A percentile compares a stretch with the other conserved stretches of the same genome.
These are phyloP conservation scores for Leptinotarsa haldemani DNA, from an alignment of 2,888 invertebrate species.

Conservation along the genomic window DNA sequence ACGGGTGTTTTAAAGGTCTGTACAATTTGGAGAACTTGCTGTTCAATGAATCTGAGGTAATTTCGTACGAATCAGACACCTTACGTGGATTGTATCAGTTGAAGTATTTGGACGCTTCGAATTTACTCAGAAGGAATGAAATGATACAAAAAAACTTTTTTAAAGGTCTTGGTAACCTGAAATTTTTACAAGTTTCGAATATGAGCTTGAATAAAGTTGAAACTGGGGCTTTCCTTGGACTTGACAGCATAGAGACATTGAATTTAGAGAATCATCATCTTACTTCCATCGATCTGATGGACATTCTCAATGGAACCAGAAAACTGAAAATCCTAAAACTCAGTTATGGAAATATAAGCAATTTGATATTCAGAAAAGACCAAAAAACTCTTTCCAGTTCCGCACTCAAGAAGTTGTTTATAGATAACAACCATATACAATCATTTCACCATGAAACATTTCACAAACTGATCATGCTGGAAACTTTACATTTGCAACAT, in stretches of 20 bases:
- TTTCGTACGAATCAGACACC: slow-evolving; percentile 9
- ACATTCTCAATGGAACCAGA: background rate
- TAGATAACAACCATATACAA: background rate
- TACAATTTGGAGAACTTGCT: slow-evolving; percentile 25
- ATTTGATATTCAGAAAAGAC: background rate
- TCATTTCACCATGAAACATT: background rate
- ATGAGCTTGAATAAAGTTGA: slow-evolving; percentile 24
- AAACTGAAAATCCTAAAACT: background rate
- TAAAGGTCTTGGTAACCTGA: slow-evolving; percentile 20
- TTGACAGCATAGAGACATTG: background rate
- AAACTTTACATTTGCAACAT: slow-evolving; percentile 1
- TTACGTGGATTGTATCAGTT: slow-evolving; percentile 24
- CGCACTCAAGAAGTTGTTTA: background rate
- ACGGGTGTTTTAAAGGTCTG: slow-evolving; percentile 25
- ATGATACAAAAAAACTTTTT: slow-evolving; percentile 13
- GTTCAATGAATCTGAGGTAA: slow-evolving; percentile 14
- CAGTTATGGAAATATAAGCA: too few species aligned
- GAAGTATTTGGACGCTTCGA: slow-evolving; percentile 17
- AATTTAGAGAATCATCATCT: background rate
- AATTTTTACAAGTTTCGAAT: slow-evolving; percentile 16
- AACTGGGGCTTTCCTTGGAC: slow-evolving; percentile 19
- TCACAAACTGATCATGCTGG: background rate
- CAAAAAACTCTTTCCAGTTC: background rate
- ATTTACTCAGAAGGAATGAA: slow-evolving; percentile 21
- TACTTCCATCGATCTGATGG: background rate